Evolutionary conservation across 2,797 vertebrate species (phyloP).

Genomic region (Florisuga fusca): DNA sequence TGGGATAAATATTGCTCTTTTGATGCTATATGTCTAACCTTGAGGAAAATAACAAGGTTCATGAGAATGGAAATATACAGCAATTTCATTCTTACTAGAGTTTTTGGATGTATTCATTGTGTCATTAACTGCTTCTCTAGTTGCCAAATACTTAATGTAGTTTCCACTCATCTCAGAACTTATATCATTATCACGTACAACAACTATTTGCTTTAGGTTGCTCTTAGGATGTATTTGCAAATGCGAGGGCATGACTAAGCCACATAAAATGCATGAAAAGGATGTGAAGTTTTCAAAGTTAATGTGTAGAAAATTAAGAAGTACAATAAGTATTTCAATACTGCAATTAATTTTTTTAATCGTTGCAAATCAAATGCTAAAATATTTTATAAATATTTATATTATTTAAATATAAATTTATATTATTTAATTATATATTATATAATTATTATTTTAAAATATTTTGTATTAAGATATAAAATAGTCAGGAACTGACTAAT

Average conservation of each 20-base stretch:
- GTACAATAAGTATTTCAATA: background rate
- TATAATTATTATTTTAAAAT: too few species aligned
- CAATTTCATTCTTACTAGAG: background rate
- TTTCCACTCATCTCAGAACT: background rate
- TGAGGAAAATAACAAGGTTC: background rate
- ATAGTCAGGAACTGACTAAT: too few species aligned
- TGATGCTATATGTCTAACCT: background rate
- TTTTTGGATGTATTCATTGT: background rate
- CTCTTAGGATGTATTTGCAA: background rate
- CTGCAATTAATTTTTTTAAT: rapidly evolving
- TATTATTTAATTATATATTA: too few species aligned
- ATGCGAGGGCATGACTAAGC: background rate
- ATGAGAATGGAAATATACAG: background rate
- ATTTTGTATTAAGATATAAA: too few species aligned
- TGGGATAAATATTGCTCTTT: background rate
- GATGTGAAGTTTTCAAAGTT: background rate
- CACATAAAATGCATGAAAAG: background rate
- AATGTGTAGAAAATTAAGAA: background rate
- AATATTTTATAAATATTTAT: too few species aligned
- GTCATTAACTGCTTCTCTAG: background rate
- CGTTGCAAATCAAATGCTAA: too few species aligned
- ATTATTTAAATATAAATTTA: too few species aligned
- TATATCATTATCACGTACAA: background rate
- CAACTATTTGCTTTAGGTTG: background rate
- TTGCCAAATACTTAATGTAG: background rate